Evolutionary conservation across 2,888 invertebrate species (phyloP), one percentile per base, ranked within the genome.

Genomic region (Diarsia mendica): DNA sequence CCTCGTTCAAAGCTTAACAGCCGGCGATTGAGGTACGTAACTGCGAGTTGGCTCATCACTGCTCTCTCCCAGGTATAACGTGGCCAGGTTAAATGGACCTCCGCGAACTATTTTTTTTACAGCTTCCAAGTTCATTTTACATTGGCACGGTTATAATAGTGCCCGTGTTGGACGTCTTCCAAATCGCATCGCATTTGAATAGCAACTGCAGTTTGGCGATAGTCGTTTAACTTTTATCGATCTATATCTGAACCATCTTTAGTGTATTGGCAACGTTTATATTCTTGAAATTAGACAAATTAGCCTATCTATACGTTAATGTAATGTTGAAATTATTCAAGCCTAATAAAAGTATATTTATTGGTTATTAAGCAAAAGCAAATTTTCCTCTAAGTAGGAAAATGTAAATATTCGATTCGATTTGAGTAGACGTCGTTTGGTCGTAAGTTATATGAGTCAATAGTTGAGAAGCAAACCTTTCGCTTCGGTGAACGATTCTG

Each of bases 181-280:
- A 95, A 95, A 94, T 95, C 92, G 91, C 93, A 92, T 93, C 92
- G 89, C 91, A 94, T 95, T 94, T 95, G 94, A 94, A 95, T 95
- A 92, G 90, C 88, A 87, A 91, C 89, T 92, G 93, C 94, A 93
- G 88, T 92, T 92, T 87, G 83, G 89, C 88, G 91, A 93, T 93
- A 91, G 90, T 86, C 90, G 86, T 90, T 90, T 93, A 94, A 94
- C 91, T 92, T 92, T 91, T 90, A 91, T 92, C 89, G 91, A 91
- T 90, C 75, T 66, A 65, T 80, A 89, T 89, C 84, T 85, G 78
- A 87, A 89, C 87, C 81, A 71, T 77, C 71, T 79, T 84, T 75
- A 73, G 18, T 33, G 65, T 69, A 66, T 80, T 79, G 74, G 68
- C 72, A 48, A 10, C 68, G 61, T n/a, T 78, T 73, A 74, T 71